Base-by-base conservation (phyloP, 2,113 vertebrate species). In the Apaloderma vittatum region DNA sequence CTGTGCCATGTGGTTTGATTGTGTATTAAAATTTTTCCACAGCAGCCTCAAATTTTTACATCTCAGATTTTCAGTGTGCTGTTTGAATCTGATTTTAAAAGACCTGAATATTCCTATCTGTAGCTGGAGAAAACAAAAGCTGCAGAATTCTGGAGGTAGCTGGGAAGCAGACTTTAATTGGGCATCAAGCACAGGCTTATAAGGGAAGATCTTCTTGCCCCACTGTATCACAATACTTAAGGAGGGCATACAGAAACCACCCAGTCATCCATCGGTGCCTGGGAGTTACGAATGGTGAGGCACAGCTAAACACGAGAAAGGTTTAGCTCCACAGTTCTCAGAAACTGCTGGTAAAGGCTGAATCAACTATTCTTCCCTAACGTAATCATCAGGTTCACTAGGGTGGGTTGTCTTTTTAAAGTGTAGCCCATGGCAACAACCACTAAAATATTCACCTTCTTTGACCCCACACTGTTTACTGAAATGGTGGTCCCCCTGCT, bases 371-470 rank as follows among this genome's bases (percentile, higher is more conserved):
- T 86, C 3, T 0, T 81, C 26, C 43, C 8, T 49, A 52, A 46
- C 13, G 3, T 24, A 63, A 79, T 45, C 19, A 34, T 51, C 48
- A 43, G 15, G 8, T 51, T 40, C 62, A n/a, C 7, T 40, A 58
- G 48, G 34, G 73, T 52, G 58, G 2, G 3, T 52, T 66, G 11
- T 32, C 34, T 15, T 16, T 90, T 67, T 18, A 29, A 36, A 46
- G 16, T 0, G 0, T 15, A 72, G 21, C 5, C 19, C 3, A 9
- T 88, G 40, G 23, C 34, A 54, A 30, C 29, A 68, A 12, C 13
- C 49, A 48, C 29, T 29, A 45, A 75, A 29, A 26, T 23, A 57
- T 8, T 68, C 19, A 32, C 20, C 12, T 82, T 45, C 57, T 58
- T 65, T 71, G 43, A 49, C 45, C 21, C 8, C 14, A 62, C 18